Percentiles rank a stretch among this genome's conserved stretches.
Conservation (phyloP, 2,797 vertebrate genomes). For the Artibeus lituratus region DNA sequence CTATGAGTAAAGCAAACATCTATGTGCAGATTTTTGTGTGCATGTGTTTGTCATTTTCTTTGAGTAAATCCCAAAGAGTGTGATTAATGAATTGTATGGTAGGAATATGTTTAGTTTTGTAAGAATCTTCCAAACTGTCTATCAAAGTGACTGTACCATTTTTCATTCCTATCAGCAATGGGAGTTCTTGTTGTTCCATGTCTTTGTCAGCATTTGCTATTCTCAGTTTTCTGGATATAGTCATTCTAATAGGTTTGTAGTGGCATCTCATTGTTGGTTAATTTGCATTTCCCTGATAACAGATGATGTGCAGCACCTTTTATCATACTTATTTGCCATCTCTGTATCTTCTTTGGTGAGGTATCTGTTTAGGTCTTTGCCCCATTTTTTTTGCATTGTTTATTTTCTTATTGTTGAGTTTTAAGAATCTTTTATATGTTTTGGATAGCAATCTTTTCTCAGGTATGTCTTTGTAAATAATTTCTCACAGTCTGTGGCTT, state of each 20-base stretch:
- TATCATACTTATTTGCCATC: neutral
- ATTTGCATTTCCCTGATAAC: neutral
- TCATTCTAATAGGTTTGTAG: neutral
- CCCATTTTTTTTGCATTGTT: neutral
- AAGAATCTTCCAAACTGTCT: neutral
- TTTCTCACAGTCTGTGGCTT: neutral
- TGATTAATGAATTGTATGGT: neutral
- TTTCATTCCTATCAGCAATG: neutral
- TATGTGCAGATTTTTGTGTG: neutral
- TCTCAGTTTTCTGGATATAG: neutral
- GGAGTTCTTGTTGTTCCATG: neutral
- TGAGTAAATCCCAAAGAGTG: neutral
- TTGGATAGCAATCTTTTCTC: neutral
- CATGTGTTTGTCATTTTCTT: neutral
- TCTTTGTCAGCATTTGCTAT: neutral
- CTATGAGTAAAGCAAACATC: neutral
- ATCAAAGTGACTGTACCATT: neutral
- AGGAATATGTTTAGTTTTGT: neutral
- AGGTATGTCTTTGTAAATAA: neutral
- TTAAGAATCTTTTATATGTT: neutral
- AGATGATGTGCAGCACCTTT: neutral
- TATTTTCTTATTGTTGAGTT: neutral
- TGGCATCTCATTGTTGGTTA: neutral
- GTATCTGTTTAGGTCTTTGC: neutral
- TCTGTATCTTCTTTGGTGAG: neutral